Evolutionary conservation across 2,113 vertebrate genomes (phyloP).

Genomic region (Raphicerus campestris): DNA sequence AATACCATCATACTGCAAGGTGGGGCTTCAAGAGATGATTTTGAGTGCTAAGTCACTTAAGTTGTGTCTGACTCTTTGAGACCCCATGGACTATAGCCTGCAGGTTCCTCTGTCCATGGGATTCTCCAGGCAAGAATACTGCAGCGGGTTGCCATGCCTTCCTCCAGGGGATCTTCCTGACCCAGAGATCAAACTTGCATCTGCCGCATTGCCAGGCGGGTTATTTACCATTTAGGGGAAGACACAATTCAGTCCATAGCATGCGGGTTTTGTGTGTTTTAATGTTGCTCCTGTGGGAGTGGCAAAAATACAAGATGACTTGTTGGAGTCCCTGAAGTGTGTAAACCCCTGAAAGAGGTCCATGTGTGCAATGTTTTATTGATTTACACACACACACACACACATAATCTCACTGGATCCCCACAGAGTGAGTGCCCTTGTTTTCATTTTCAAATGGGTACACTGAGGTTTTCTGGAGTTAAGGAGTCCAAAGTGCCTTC

Average conservation of each 20-base stretch:
- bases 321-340: not conserved
- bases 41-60: not conserved
- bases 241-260: not conserved
- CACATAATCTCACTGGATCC: not conserved
- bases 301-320: not conserved
- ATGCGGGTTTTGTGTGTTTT: not conserved
- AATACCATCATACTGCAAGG: not conserved
- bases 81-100: not conserved
- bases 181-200: not conserved
- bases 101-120: not conserved
- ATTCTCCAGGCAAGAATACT: not conserved
- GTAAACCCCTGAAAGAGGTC: not conserved
- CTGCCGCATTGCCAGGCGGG: rapidly evolving
- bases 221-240: not conserved
- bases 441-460: not conserved
- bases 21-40: not conserved
- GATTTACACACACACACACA: not conserved
- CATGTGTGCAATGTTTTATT: rapidly evolving
- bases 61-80: not conserved
- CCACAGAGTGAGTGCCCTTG: not conserved
- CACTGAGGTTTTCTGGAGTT: not conserved
- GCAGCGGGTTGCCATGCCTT: not conserved
- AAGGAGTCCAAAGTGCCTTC: not conserved
- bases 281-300: not conserved
- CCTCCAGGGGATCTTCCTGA: not conserved